These are phyloP conservation scores for Perithous albicinctus DNA, from an alignment of 2,888 invertebrate species.

Conservation along the genomic window DNA sequence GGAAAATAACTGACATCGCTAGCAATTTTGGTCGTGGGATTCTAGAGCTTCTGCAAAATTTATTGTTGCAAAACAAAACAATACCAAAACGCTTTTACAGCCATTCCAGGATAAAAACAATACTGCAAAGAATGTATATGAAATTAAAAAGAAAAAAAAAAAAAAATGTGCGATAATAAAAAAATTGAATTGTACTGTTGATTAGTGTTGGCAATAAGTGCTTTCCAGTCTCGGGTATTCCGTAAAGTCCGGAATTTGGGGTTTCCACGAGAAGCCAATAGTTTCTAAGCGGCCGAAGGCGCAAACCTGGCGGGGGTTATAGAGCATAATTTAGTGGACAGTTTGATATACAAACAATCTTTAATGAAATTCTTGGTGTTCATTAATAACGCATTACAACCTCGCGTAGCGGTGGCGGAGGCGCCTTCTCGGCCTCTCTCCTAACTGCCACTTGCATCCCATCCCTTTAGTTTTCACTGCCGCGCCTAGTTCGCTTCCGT, in stretches of 20 bases:
- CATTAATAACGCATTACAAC: constrained; percentile 89
- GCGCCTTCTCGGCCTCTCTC: constrained; percentile 48
- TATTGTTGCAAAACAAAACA: not conserved
- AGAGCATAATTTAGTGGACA: constrained; percentile 87
- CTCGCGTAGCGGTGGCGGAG: constrained; percentile 69
- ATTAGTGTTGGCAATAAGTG: not conserved
- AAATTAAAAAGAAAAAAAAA: not conserved
- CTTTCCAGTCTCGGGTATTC: not conserved
- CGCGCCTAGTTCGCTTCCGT: constrained; percentile 4
- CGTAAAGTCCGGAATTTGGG: constrained; percentile 63
- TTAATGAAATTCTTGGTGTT: constrained; percentile 89
- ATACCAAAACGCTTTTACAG: not conserved
- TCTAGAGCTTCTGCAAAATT: constrained; percentile 7
- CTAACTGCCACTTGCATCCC: constrained; percentile 59
- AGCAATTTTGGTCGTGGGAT: constrained; percentile 28
- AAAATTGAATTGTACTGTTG: not conserved
- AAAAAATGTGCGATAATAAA: not conserved
- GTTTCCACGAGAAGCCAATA: constrained; percentile 77
- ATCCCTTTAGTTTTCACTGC: constrained; percentile 44
- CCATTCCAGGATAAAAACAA: not conserved
- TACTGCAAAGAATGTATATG: not conserved
- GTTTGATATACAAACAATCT: constrained; percentile 88
- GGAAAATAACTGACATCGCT: constrained; percentile 79
- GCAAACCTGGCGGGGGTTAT: constrained; percentile 80
- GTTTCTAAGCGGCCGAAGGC: constrained; percentile 81